Base-by-base conservation (phyloP, 2,888 invertebrate species). In the Catotricha subobsoleta region DNA sequence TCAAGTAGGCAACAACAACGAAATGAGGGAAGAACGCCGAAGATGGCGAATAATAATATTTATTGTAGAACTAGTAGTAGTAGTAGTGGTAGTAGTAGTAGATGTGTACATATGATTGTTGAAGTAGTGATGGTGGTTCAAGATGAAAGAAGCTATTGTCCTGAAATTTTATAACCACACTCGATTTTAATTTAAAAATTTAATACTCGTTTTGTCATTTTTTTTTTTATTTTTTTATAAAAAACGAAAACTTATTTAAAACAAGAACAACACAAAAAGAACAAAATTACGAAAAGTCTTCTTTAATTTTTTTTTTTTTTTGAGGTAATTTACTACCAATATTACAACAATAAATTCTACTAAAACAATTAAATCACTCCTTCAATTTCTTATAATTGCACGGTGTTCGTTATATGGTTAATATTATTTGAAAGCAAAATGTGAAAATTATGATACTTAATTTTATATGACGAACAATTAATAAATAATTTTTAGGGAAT, bases 111-210 rank as follows among this genome's bases (percentile, higher is more conserved):
- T 31, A 28, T 40, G 40, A 23, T 31, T 46, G 46, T 45, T 39
- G 42, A 37, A 41, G 45, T 45, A 33, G n/a, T n/a, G n/a, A 42
- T 45, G 43, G 41, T 45, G 38, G 41, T 40, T 34, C 21, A 30
- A 36, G 41, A 41, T 41, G 41, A 43, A 42, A 47, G 47, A 45
- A 47, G 45, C 44, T 40, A 39, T 42, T 35, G 38, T 42, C 49
- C 49, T 49, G 49, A 49, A 49, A 49, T 44, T 39, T 49, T 45
- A 47, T 48, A 45, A 49, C 42, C 46, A 46, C 46, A 48, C 44
- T 45, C 45, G 47, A 43, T 44, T 44, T 46, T 47, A 41, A 36
- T 41, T 28, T 21, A 25, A 15, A 33, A 16, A 23, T 29, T 27
- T 19, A 9, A 21, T 18, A 16, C 3, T 23, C 31, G 19, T 39